A percentile compares a stretch with the other conserved stretches of the same genome.
Evolutionary conservation across 2,113 vertebrate genomes (phyloP).

Genomic region (Spea multiplicata): DNA sequence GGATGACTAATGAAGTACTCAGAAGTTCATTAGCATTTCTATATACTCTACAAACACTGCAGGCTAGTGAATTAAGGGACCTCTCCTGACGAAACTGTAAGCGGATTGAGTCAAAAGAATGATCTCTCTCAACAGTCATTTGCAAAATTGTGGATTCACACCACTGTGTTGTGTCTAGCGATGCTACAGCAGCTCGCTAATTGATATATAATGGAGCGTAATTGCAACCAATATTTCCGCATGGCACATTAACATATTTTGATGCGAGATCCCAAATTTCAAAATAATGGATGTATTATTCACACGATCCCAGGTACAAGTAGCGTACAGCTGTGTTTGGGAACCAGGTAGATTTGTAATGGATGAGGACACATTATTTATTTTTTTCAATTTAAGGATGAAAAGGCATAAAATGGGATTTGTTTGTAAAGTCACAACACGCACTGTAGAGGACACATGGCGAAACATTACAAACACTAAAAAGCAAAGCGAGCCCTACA

Average conservation of each 20-base stretch:
- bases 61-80: neutral
- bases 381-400: too few relatives aligned
- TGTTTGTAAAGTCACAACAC: too few relatives aligned
- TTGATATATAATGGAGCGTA: constrained; percentile 44
- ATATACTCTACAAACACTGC: constrained; percentile 9
- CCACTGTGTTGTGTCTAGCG: constrained; percentile 22
- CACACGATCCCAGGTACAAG: constrained; percentile 25
- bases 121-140: constrained; percentile 1
- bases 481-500: too few relatives aligned
- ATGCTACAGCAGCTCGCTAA: constrained; percentile 23
- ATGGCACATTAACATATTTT: constrained; percentile 39
- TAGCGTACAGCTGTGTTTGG: constrained; percentile 30
- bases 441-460: too few relatives aligned
- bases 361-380: neutral
- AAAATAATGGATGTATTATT: constrained; percentile 39
- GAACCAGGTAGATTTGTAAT: neutral
- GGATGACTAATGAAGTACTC: neutral
- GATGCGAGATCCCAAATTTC: constrained; percentile 24
- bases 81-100: constrained; percentile 7
- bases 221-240: constrained; percentile 46
- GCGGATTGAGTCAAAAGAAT: constrained; percentile 23
- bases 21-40: neutral
- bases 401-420: too few relatives aligned
- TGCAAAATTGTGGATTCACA: constrained; percentile 29
- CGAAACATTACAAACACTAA: too few relatives aligned